Percentiles rank a stretch among this genome's conserved stretches.
Conservation (phyloP, 2,888 invertebrate species). For the Parasteatoda lunata region DNA sequence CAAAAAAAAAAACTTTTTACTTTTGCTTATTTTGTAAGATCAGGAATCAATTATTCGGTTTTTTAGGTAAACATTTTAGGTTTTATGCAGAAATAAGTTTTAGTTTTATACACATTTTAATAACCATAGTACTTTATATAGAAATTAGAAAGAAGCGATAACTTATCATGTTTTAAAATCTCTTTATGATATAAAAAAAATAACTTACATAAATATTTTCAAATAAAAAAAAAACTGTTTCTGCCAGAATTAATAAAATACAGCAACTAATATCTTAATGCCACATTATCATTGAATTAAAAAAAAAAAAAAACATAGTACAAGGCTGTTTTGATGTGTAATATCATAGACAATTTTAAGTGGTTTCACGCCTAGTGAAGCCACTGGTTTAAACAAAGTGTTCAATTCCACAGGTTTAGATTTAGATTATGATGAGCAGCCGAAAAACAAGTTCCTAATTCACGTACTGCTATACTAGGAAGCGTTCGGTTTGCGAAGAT, state of each 20-base stretch:
- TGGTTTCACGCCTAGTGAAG: slow-evolving; percentile 39
- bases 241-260: not conserved
- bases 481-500: slow-evolving; percentile 51
- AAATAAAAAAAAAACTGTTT: not conserved
- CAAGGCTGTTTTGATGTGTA: slow-evolving; percentile 43
- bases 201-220: too few species aligned
- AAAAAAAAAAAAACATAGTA: slow-evolving; percentile 13
- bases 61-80: too few species aligned
- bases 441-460: slow-evolving; percentile 52
- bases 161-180: too few species aligned
- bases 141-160: too few species aligned
- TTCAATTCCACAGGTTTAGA: slow-evolving; percentile 61
- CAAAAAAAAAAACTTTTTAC: too few species aligned
- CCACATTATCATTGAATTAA: not conserved
- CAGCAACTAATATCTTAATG: not conserved
- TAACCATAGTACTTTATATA: too few species aligned
- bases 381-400: slow-evolving; percentile 58
- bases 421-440: slow-evolving; percentile 33
- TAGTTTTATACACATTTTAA: too few species aligned
- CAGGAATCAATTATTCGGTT: too few species aligned
- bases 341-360: slow-evolving; percentile 36
- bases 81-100: too few species aligned
- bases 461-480: slow-evolving; percentile 45
- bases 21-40: too few species aligned
- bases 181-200: too few species aligned